These are phyloP conservation scores for Leucoraja erinaceus DNA, from an alignment of 2,113 vertebrate genomes.

Conservation along the genomic window DNA sequence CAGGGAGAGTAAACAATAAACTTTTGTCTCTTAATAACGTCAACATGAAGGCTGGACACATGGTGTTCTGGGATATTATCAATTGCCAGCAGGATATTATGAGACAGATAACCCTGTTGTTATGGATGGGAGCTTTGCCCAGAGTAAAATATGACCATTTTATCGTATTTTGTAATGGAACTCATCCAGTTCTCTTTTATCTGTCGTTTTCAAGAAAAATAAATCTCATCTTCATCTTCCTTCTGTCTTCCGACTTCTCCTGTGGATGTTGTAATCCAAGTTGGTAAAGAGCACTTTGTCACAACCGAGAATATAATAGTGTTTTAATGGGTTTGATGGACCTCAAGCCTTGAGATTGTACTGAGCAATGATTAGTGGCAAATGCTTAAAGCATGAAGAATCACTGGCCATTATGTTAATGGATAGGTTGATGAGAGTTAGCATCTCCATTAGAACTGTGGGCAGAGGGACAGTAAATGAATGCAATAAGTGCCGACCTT, in stretches of 20 bases:
- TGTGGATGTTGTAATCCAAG: neutral
- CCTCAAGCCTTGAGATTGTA: neutral
- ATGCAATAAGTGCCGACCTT: neutral
- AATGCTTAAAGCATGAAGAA: neutral
- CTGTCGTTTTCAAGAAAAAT: neutral
- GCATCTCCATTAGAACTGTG: neutral
- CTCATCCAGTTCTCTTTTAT: neutral
- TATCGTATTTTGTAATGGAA: neutral
- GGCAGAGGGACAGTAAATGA: neutral
- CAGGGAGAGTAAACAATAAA: neutral
- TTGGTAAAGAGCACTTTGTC: neutral
- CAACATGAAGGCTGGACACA: neutral
- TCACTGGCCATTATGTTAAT: neutral
- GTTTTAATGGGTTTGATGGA: neutral
- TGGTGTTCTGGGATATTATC: neutral
- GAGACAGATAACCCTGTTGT: neutral
- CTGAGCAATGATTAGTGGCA: neutral
- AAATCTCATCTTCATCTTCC: neutral
- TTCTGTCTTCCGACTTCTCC: neutral
- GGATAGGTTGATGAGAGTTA: neutral
- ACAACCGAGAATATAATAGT: neutral
- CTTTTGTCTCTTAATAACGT: neutral
- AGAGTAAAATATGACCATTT: neutral
- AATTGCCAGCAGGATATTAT: neutral
- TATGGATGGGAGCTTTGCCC: no score